phyloP scores from a whole-genome alignment of 1,140 invertebrate species.

The Pararge aegeria region DNA sequence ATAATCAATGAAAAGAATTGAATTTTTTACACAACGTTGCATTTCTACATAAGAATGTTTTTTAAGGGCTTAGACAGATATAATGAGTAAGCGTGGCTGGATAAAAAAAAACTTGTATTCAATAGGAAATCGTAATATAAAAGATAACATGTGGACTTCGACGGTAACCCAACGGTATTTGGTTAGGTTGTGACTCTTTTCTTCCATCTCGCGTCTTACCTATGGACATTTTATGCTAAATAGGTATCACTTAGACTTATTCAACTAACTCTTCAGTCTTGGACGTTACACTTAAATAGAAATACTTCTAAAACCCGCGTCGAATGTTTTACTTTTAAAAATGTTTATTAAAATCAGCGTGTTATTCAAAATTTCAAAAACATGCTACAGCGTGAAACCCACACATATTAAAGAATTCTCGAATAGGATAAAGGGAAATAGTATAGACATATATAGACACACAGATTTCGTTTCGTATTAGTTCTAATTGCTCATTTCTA shows the following conservation, averaged over 20 bases:
- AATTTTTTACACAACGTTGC: no score
- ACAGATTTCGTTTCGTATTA: constrained; percentile 45
- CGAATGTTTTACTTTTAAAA: constrained; percentile 57
- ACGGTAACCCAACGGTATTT: constrained; percentile 13
- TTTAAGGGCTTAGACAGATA: no score
- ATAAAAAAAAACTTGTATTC: no score
- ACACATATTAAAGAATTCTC: constrained; percentile 44
- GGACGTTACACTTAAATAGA: constrained; percentile 78
- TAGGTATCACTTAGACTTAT: constrained; percentile 76
- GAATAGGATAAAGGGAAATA: constrained; percentile 41
- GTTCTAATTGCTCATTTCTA: constrained; percentile 43
- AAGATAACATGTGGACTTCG: neutral
- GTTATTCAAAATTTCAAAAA: constrained; percentile 34
- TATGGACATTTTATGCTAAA: constrained; percentile 77
- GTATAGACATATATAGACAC: constrained; percentile 47
- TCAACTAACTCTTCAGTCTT: constrained; percentile 78
- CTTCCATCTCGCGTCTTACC: constrained; percentile 58
- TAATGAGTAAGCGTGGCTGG: no score
- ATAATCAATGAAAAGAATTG: no score
- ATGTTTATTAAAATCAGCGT: constrained; percentile 50
- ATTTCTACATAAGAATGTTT: no score
- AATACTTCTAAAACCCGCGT: constrained; percentile 77
- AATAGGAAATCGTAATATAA: neutral
- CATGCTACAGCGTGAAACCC: constrained; percentile 45
- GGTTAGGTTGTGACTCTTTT: constrained; percentile 36